Base-by-base conservation (phyloP, 2,888 invertebrate species). In the Amiota minor region DNA sequence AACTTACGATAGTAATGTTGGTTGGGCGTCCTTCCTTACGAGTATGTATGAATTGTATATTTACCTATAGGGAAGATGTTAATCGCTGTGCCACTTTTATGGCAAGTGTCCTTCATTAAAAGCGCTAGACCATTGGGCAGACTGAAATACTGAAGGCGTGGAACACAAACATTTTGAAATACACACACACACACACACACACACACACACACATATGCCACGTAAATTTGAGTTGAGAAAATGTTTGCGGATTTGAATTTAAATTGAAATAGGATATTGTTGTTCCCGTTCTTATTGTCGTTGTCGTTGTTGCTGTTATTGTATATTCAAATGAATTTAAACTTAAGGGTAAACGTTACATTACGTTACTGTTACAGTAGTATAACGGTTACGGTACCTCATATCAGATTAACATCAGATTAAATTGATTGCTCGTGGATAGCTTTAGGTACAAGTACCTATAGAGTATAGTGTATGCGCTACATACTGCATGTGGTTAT, bases 191-290 rank as follows among this genome's bases (percentile, higher is more conserved):
- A 23, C 45, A 56, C 70, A 64, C 14, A 65, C 67, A 47, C 23
- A 35, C 47, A 16, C 75, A 76, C 75, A 59, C 72, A 62, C 64
- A 56, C 65, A 65, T 45, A 67, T 45, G 49, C 16, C 49, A 18
- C 46, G 18, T 45, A 45, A 62, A 45, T 45, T 65, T 46, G 85
- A 2, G 35, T 35, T 35, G 35, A 35, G 35, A 80, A 78, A 83
- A 84, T 86, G 84, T 85, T 86, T 86, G 86, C 86, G 86, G 80
- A 88, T 88, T 88, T 88, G 86, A 87, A 88, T 88, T 87, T 88
- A 88, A 88, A 88, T 88, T 88, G 87, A 87, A 88, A 87, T 87
- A 83, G 87, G 84, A 86, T 86, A 35, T 35, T 35, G 35, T 35
- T 35, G 35, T 35, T 35, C 35, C 35, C 35, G 6, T 35, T 35